Evolutionary conservation across 2,888 invertebrate species (phyloP).

Genomic region (Platycheirus albimanus): DNA sequence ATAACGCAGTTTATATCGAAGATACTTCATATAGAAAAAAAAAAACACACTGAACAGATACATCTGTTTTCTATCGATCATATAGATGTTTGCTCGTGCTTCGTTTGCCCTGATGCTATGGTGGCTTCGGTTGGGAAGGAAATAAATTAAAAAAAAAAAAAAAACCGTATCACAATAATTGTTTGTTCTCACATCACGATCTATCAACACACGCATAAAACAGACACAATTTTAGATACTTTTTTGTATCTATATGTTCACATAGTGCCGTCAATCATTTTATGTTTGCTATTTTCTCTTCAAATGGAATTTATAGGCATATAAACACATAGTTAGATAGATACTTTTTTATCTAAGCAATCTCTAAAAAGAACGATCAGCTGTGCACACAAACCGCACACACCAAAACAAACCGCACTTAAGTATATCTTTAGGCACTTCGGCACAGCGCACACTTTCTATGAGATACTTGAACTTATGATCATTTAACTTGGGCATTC

Average conservation of each 20-base stretch:
- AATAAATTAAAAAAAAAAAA: too few relatives aligned
- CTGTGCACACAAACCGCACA: constrained; percentile 53
- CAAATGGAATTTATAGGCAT: constrained; percentile 48
- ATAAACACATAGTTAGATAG: constrained; percentile 5
- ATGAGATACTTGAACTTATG: constrained; percentile 50
- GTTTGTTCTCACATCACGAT: constrained; percentile 46
- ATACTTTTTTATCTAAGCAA: constrained; percentile 23
- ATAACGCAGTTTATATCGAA: constrained; percentile 15
- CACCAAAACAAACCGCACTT: constrained; percentile 37
- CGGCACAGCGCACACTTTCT: constrained; percentile 57
- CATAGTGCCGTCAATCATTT: constrained; percentile 52
- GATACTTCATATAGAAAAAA: constrained; percentile 23
- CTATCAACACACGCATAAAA: constrained; percentile 16
- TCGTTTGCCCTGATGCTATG: background rate
- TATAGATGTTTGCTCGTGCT: background rate
- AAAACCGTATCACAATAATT: constrained; percentile 17
- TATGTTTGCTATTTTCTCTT: constrained; percentile 62
- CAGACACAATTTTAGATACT: constrained; percentile 27
- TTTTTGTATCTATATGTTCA: constrained; percentile 20
- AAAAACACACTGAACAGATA: background rate
- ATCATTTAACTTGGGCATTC: constrained; percentile 41
- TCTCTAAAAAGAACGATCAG: constrained; percentile 30
- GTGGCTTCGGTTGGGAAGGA: constrained; percentile 14
- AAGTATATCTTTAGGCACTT: constrained; percentile 5
- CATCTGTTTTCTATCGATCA: constrained; percentile 45